These are phyloP conservation scores for Nymphalis urticae DNA, from an alignment of 2,888 invertebrate species.

Conservation along the genomic window DNA sequence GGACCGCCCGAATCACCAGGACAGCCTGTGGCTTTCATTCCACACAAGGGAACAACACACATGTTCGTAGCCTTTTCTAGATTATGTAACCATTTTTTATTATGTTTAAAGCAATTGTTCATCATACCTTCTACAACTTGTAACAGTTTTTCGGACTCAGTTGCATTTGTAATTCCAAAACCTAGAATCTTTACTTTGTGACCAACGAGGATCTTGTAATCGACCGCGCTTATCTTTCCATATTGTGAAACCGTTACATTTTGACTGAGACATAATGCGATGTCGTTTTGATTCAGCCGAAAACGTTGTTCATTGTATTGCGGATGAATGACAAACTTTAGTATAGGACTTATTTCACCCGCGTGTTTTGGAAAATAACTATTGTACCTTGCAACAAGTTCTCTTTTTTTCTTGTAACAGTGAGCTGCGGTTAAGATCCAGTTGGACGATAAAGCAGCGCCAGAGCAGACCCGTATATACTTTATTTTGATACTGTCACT, in stretches of 20 bases:
- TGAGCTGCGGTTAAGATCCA: conserved; percentile 16
- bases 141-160: not conserved
- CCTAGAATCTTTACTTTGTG: conserved; percentile 1
- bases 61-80: not conserved
- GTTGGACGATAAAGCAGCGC: conserved; percentile 1
- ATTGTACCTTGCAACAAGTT: conserved; percentile 9
- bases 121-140: conserved; percentile 2
- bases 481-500: no score
- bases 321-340: conserved; percentile 4
- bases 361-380: conserved; percentile 4
- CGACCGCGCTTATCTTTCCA: conserved; percentile 7
- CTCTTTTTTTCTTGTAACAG: not conserved
- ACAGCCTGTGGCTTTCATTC: not conserved
- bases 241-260: not conserved
- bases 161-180: not conserved
- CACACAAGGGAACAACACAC: conserved; percentile 7
- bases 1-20: conserved; percentile 11
- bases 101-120: not conserved
- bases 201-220: conserved; percentile 3
- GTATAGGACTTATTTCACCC: conserved; percentile 1
- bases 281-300: not conserved
- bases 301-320: not conserved
- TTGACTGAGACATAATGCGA: not conserved
- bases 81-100: not conserved
- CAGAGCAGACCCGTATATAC: conserved; percentile 1